Conservation (phyloP, 2,888 invertebrate genomes). For the Drosophila suboccidentalis region DNA sequence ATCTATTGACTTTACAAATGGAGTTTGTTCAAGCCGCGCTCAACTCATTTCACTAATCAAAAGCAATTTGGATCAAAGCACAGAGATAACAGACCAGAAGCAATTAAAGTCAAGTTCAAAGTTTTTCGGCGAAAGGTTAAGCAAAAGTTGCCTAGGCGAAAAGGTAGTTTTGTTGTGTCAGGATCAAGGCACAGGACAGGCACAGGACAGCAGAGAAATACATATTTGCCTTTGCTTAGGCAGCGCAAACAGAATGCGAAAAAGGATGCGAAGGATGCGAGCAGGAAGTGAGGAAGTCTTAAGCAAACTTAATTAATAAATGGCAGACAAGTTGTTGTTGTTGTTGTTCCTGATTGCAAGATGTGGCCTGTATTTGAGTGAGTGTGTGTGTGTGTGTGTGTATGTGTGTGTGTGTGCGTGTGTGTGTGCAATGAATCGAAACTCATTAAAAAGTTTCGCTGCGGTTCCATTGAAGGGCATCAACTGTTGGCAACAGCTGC, state of each 20-base stretch:
- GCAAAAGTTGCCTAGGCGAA: conserved; percentile 61
- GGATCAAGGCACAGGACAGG: conserved; percentile 40
- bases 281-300: conserved; percentile 47
- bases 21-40: conserved; percentile 44
- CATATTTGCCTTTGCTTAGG: conserved; percentile 54
- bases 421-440: conserved; percentile 78
- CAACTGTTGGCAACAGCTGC: conserved; percentile 50
- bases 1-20: conserved; percentile 65
- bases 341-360: conserved; percentile 56
- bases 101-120: conserved; percentile 81
- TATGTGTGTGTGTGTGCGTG: conserved; percentile 45
- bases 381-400: conserved; percentile 41
- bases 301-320: conserved; percentile 79
- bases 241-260: conserved; percentile 28
- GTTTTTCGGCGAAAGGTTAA: conserved; percentile 63
- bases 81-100: conserved; percentile 42
- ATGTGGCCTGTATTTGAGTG: conserved; percentile 32
- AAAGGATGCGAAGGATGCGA: neutral
- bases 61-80: conserved; percentile 77
- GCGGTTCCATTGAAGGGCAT: conserved; percentile 59
- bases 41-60: conserved; percentile 77
- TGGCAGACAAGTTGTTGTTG: conserved; percentile 46
- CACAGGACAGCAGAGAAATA: conserved; percentile 30
- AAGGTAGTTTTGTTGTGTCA: conserved; percentile 45
- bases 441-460: conserved; percentile 80